These are phyloP conservation scores for Gymnosoma rotundatum DNA, from an alignment of 2,888 invertebrate genomes.

Conservation along the genomic window DNA sequence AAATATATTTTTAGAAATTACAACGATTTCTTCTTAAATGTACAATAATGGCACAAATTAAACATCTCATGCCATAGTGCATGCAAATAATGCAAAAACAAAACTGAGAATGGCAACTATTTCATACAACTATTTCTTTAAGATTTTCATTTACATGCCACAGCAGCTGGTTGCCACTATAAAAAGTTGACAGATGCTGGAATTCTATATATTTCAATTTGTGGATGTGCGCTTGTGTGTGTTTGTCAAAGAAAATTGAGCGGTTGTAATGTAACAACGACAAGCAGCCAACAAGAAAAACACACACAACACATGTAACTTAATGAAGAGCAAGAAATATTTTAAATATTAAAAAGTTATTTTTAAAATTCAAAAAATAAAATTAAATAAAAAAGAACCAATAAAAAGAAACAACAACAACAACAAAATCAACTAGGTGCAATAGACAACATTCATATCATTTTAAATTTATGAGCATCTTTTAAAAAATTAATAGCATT, in stretches of 20 bases:
- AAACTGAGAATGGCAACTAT: conserved; percentile 3
- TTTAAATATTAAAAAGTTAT: conserved; percentile 59
- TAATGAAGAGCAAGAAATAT: conserved; percentile 29
- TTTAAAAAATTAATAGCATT: neutral
- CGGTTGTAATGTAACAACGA: conserved; percentile 23
- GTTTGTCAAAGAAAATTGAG: conserved; percentile 35
- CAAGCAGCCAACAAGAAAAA: conserved; percentile 3
- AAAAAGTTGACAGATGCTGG: conserved; percentile 69
- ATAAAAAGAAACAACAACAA: conserved; percentile 14
- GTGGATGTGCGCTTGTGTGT: conserved; percentile 10
- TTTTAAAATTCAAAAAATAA: conserved; percentile 51
- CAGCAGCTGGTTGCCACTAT: conserved; percentile 65
- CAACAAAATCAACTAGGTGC: conserved; percentile 31
- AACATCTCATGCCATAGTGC: conserved; percentile 19
- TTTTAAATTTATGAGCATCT: neutral
- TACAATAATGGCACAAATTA: no score
- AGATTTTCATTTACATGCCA: conserved; percentile 47
- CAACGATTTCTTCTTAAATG: no score
- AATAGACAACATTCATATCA: conserved; percentile 47
- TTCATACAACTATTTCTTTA: conserved; percentile 16
- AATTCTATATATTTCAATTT: conserved; percentile 43
- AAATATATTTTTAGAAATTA: no score
- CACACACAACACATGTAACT: conserved; percentile 36
- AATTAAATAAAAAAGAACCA: conserved; percentile 25
- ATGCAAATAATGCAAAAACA: conserved; percentile 11